Base-by-base conservation (phyloP, 2,113 vertebrate genomes). In the Nothocercus julius region DNA sequence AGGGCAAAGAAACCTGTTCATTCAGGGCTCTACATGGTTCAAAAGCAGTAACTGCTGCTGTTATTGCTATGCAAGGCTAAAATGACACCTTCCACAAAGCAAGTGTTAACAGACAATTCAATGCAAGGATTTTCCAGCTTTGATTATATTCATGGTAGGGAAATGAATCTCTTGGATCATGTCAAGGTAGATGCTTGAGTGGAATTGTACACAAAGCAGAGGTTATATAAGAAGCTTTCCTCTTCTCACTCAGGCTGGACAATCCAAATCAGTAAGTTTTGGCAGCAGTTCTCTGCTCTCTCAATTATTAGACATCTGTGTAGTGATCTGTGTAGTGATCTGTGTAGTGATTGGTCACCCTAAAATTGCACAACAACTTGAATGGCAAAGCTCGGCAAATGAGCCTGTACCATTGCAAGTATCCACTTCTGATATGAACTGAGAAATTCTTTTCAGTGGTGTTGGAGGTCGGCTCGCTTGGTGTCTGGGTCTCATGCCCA, bases 401-500 rank as follows among this genome's bases (percentile, higher is more conserved):
- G 34, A 14, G 32, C 8, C 20, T 85, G n/a, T 61, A 32, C 6
- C 25, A 2, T 10, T 79, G 11, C 27, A 54, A 30, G 54, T 4
- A 8, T 2, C 18, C 15, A 12, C 7, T 19, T 72, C n/a, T 63
- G 45, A 8, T 36, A 36, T 7, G 7, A 67, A 53, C 10, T 47
- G 61, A 27, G 3, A 17, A 11, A 10, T 1, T 78, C 3, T 36
- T 78, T 56, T 34, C 62, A 14, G 16, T 83, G 73, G 30, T 28
- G 30, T 38, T 20, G n/a, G 16, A 36, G 14, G 13, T 47, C 4
- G 28, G 2, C 40, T 79, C 8, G 4, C 42, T 22, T 18, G 9
- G 2, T 0, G 0, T 6, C 1, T 40, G 32, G 28, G 13, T 61
- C 36, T 11, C 54, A 45, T 42, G 47, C 18, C 24, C 13, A 3